phyloP scores from a whole-genome alignment of 1,140 invertebrate genomes.

The Chionoecetes opilio region DNA sequence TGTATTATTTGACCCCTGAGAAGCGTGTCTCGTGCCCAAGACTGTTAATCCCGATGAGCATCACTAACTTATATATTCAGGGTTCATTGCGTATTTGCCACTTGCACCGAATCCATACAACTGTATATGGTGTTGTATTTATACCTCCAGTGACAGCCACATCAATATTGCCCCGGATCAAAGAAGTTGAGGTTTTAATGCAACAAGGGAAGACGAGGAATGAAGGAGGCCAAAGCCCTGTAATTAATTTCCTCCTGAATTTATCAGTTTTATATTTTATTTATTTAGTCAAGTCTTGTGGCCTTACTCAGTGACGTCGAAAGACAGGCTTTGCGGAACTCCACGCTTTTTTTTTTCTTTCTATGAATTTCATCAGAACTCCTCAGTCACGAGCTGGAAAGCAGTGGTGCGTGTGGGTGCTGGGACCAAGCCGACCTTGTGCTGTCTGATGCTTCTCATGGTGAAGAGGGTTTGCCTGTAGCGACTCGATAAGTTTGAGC shows the following conservation, averaged over 20 bases:
- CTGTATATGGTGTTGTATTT: neutral
- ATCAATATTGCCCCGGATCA: neutral
- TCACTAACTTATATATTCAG: neutral
- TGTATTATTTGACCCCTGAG: no score
- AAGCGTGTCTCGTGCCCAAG: neutral
- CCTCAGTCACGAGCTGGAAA: neutral
- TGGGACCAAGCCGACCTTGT: neutral
- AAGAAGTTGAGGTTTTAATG: neutral
- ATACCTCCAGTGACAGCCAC: neutral
- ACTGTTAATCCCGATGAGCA: neutral
- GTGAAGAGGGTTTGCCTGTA: neutral
- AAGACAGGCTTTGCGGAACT: neutral
- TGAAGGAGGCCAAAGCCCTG: neutral
- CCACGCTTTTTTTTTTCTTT: neutral
- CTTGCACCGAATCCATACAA: no score
- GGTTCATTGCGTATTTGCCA: neutral
- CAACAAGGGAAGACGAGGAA: neutral
- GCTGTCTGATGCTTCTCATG: neutral
- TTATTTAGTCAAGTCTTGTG: neutral
- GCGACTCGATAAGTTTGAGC: neutral
- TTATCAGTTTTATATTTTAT: neutral
- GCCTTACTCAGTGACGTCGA: neutral
- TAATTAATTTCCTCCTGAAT: neutral
- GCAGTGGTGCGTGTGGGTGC: neutral
- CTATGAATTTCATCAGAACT: neutral